These are phyloP conservation scores for Lichenostomus cassidix DNA, from an alignment of 2,113 vertebrate species.

Conservation along the genomic window DNA sequence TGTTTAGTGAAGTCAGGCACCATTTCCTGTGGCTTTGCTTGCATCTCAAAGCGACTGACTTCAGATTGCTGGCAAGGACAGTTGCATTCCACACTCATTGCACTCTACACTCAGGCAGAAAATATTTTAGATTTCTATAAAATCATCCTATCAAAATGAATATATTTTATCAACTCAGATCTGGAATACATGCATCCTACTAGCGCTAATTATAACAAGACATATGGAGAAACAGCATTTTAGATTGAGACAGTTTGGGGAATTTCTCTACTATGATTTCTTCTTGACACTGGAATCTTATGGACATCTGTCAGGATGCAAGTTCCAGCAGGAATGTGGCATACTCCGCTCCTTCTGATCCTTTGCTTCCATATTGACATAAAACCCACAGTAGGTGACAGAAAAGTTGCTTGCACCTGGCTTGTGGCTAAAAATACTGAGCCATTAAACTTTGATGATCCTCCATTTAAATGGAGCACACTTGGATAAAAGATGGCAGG, in stretches of 20 bases:
- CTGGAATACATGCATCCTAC: slow-evolving; percentile 45
- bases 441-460: slow-evolving; percentile 29
- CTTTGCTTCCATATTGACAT: slow-evolving; percentile 36
- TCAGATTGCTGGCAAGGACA: slow-evolving; percentile 19
- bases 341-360: slow-evolving; percentile 12
- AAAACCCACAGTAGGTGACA: slow-evolving; percentile 48
- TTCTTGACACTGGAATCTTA: slow-evolving; percentile 43
- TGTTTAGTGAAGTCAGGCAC: not conserved
- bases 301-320: slow-evolving; percentile 51
- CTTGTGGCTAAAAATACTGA: slow-evolving; percentile 42
- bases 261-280: slow-evolving; percentile 56
- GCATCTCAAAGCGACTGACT: not conserved
- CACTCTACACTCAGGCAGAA: slow-evolving; percentile 41
- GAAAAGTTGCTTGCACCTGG: slow-evolving; percentile 50
- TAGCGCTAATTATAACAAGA: slow-evolving; percentile 38
- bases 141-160: slow-evolving; percentile 51
- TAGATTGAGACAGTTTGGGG: slow-evolving; percentile 50
- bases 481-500: slow-evolving; percentile 13
- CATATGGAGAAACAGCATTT: slow-evolving; percentile 57
- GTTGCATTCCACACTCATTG: slow-evolving; percentile 7
- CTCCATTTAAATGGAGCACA: not conserved
- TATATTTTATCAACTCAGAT: slow-evolving; percentile 58
- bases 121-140: slow-evolving; percentile 61
- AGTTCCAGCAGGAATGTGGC: slow-evolving; percentile 42
- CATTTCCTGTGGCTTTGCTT: not conserved